These are phyloP conservation scores for Cheilosia grossa DNA, from an alignment of 2,888 invertebrate species.

Conservation along the genomic window DNA sequence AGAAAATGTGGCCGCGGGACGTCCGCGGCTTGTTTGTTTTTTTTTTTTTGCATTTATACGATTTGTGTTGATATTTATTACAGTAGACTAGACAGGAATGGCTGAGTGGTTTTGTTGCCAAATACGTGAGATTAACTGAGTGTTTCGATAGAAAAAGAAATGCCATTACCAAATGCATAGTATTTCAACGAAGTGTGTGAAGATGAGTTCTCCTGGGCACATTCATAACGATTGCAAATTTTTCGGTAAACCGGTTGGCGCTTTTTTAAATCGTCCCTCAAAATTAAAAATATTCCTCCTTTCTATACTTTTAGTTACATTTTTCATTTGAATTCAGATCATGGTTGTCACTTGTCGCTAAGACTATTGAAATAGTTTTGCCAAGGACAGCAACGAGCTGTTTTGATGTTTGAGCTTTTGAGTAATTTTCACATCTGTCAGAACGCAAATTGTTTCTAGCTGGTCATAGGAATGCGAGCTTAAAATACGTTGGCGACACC, in stretches of 20 bases:
- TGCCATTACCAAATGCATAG: slow-evolving; percentile 42
- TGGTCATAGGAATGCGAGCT: too few relatives aligned
- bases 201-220: slow-evolving; percentile 39
- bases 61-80: slow-evolving; percentile 13
- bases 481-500: too few relatives aligned
- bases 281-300: too few relatives aligned
- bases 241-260: slow-evolving; percentile 1
- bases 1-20: slow-evolving; percentile 40
- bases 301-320: too few relatives aligned
- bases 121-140: slow-evolving; percentile 52
- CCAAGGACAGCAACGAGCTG: too few relatives aligned
- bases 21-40: slow-evolving; percentile 21
- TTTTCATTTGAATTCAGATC: too few relatives aligned
- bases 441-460: too few relatives aligned
- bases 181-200: slow-evolving; percentile 63
- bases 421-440: too few relatives aligned
- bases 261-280: neutral
- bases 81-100: slow-evolving; percentile 41
- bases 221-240: slow-evolving; percentile 60
- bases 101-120: slow-evolving; percentile 65
- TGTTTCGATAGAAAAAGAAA: slow-evolving; percentile 48
- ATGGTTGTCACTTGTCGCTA: too few relatives aligned
- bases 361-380: too few relatives aligned
- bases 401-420: too few relatives aligned
- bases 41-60: slow-evolving; percentile 16